phyloP scores from a whole-genome alignment of 2,888 invertebrate species.

The Diaperis boleti region DNA sequence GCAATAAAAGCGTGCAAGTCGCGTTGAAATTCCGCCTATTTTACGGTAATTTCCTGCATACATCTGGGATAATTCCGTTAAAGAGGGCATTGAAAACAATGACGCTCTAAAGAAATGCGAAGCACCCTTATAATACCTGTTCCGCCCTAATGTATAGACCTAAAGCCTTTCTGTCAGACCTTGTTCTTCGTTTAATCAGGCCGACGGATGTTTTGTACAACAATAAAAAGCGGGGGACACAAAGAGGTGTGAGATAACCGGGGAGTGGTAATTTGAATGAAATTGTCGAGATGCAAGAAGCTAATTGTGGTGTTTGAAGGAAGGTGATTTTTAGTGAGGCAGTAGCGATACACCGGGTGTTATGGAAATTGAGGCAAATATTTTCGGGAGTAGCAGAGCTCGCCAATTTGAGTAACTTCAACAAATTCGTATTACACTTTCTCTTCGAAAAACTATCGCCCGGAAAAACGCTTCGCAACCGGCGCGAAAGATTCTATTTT shows the following conservation, averaged over 20 bases:
- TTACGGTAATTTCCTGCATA: slow-evolving; percentile 50
- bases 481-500: too few relatives aligned
- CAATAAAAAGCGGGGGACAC: slow-evolving; percentile 44
- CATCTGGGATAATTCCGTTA: slow-evolving; percentile 52
- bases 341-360: too few relatives aligned
- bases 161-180: slow-evolving; percentile 48
- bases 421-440: background rate
- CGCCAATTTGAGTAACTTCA: background rate
- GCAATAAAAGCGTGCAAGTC: slow-evolving; percentile 44
- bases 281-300: background rate
- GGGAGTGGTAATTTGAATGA: slow-evolving; percentile 33
- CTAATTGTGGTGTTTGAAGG: slow-evolving; percentile 1
- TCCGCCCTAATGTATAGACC: slow-evolving; percentile 49
- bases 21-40: slow-evolving; percentile 45
- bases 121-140: slow-evolving; percentile 50
- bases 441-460: too few relatives aligned
- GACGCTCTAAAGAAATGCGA: slow-evolving; percentile 50
- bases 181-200: slow-evolving; percentile 52
- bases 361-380: too few relatives aligned
- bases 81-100: slow-evolving; percentile 53
- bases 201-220: slow-evolving; percentile 48
- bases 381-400: too few relatives aligned
- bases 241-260: slow-evolving; percentile 28
- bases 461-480: too few relatives aligned
- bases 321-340: background rate